Evolutionary conservation across 2,888 invertebrate genomes (phyloP), one percentile per base, ranked within the genome.

Genomic region (Galeopsomyia nigrocyanea): DNA sequence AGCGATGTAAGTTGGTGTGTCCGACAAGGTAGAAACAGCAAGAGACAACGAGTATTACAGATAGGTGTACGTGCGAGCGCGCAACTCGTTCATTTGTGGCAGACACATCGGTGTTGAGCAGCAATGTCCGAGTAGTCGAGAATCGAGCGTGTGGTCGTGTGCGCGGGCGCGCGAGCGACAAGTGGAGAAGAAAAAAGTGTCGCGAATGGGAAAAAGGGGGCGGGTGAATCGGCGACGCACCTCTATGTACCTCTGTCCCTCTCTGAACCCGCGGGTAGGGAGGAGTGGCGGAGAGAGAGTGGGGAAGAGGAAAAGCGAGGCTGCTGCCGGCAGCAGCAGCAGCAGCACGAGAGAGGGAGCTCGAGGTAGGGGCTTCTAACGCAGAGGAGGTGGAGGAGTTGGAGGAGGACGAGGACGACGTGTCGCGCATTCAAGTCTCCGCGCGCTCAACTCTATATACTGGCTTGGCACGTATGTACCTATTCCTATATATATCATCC

Each of bases 371-470:
- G 50, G 50, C 19, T 49, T 50, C 53, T 53, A 39, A 39, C 53
- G 21, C 47, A 19, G 47, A 61, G 60, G 10, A 14, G 55, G 26
- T 50, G 49, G 68, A 62, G 53, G 69, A 49, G 69, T 63, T 58
- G 68, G 50, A 50, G 61, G 75, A 75, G 77, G 76, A 77, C 68
- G 76, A 75, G 51, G 67, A 67, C 75, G 72, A 64, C 66, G 14
- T 80, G 81, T 82, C 84, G 81, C 80, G 86, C 85, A 80, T 86
- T 83, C 81, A 86, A 86, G 80, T 86, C 86, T 86, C 85, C 83
- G 79, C 74, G 71, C 68, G 31, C 26, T 21, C 46, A 19, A 62
- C 49, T 26, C 51, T 39, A 13, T 13, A 10, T 39, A 39, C 39
- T 39, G 39, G n/a, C n/a, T 10, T 39, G 39, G 39, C 39, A 39